phyloP scores from a whole-genome alignment of 2,888 invertebrate genomes.

The Noctuana brunneofusca region DNA sequence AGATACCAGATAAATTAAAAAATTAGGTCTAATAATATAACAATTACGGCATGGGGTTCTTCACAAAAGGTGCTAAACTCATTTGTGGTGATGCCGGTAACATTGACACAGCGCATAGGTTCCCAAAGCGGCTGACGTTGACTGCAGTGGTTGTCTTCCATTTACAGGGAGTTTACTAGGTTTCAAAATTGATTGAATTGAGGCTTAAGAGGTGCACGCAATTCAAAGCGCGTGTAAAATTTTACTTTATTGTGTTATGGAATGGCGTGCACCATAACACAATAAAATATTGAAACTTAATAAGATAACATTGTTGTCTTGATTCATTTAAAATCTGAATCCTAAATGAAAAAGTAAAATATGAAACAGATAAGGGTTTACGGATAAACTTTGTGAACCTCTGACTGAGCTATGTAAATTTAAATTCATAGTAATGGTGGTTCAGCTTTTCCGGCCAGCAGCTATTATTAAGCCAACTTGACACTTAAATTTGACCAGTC shows the following conservation, averaged over 20 bases:
- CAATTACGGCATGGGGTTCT: too few relatives aligned
- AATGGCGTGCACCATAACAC: too few relatives aligned
- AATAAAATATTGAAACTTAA: too few relatives aligned
- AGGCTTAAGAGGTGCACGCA: too few relatives aligned
- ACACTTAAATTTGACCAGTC: neutral
- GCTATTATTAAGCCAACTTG: slow-evolving; percentile 2
- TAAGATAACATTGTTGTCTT: too few relatives aligned
- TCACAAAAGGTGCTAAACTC: too few relatives aligned
- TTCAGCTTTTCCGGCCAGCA: neutral
- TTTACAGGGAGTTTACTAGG: neutral
- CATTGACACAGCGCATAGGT: neutral
- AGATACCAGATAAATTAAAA: too few relatives aligned
- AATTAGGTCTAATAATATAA: too few relatives aligned
- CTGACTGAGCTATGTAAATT: neutral
- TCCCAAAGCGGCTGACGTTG: neutral
- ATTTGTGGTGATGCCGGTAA: neutral
- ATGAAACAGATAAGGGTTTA: neutral
- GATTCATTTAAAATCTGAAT: too few relatives aligned
- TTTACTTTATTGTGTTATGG: too few relatives aligned
- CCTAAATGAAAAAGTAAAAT: neutral
- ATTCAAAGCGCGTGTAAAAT: too few relatives aligned
- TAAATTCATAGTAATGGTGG: slow-evolving; percentile 4
- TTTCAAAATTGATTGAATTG: neutral
- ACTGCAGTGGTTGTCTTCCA: neutral
- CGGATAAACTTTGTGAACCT: neutral